Percentiles rank a stretch among this genome's conserved stretches.
Conservation (phyloP, 2,797 vertebrate species). For the Mallotus villosus region DNA sequence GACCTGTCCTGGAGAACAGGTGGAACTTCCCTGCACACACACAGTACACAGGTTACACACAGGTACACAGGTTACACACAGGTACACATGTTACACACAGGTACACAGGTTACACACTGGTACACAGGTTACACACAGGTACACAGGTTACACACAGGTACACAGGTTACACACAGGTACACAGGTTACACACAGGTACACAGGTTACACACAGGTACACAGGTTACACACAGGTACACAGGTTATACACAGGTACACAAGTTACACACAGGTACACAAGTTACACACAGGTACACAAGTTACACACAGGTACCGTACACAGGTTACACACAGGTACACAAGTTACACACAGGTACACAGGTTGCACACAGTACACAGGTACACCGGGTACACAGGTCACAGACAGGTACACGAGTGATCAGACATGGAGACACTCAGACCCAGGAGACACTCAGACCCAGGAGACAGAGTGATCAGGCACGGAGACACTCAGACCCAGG, state of each 20-base stretch:
- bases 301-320: background rate
- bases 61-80: background rate
- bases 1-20: conserved; percentile 86
- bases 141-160: no score
- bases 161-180: background rate
- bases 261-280: background rate
- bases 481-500: no score
- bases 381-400: background rate
- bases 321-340: no score
- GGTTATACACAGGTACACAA: background rate
- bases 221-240: background rate
- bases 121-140: conserved; percentile 1
- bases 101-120: background rate
- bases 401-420: no score
- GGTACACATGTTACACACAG: no score
- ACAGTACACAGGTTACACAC: background rate
- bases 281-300: background rate
- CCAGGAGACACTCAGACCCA: no score
- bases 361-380: background rate
- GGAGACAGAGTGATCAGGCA: no score
- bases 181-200: no score
- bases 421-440: no score
- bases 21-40: conserved; percentile 88
- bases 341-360: background rate
- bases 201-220: conserved; percentile 17